phyloP scores from a whole-genome alignment of 1,140 invertebrate species.

The Paraescarpia echinospica region DNA sequence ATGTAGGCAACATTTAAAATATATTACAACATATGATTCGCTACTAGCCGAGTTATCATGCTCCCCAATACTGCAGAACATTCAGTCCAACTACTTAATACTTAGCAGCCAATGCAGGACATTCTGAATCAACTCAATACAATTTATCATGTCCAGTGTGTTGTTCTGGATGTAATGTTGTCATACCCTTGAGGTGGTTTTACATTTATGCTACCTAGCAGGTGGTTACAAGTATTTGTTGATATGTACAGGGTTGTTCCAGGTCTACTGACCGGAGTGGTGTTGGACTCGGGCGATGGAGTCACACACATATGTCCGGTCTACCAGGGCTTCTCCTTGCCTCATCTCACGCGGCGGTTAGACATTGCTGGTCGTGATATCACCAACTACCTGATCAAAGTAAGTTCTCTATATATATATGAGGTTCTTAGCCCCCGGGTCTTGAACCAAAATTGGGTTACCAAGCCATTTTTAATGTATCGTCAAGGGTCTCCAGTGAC shows the following conservation, averaged over 20 bases:
- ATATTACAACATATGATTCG: background rate
- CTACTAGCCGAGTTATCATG: too few relatives aligned
- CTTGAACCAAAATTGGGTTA: too few relatives aligned
- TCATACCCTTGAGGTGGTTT: background rate
- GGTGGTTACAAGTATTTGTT: background rate
- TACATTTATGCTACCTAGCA: background rate
- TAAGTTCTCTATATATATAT: slow-evolving; percentile 52
- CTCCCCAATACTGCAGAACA: too few relatives aligned
- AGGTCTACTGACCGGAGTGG: slow-evolving; percentile 90
- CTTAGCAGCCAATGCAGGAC: too few relatives aligned
- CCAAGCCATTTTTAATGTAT: too few relatives aligned
- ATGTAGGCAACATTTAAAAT: background rate
- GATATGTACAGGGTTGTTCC: slow-evolving; percentile 24
- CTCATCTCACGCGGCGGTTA: slow-evolving; percentile 89
- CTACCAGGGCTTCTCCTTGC: slow-evolving; percentile 94
- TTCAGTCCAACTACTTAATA: too few relatives aligned
- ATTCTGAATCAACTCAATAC: too few relatives aligned
- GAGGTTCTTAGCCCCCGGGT: too few relatives aligned
- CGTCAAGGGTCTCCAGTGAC: too few relatives aligned
- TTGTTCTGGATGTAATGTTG: background rate
- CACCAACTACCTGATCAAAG: slow-evolving; percentile 97
- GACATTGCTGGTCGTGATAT: slow-evolving; percentile 99
- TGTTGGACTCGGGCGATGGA: slow-evolving; percentile 97
- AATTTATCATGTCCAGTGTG: background rate
- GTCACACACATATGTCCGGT: slow-evolving; percentile 99